phyloP scores from a whole-genome alignment of 35 echinoderm and acorn worm genomes.

The Acanthaster planci region DNA sequence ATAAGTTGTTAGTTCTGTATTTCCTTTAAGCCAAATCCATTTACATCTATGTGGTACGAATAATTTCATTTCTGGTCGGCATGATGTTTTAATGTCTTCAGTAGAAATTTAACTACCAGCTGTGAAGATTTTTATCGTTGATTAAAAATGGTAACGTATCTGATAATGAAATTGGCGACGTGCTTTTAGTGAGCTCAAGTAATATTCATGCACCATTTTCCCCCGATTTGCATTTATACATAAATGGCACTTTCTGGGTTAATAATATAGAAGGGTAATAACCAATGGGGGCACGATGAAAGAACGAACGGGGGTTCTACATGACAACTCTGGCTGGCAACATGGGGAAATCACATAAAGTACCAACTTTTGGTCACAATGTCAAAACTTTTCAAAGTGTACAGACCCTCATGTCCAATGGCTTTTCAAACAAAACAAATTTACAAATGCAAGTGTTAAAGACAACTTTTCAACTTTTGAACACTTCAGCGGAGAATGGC shows the following conservation, averaged over 20 bases:
- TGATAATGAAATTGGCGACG: slow-evolving; percentile 31
- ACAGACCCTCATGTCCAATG: neutral
- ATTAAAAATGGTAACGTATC: slow-evolving; percentile 37
- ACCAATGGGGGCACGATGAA: too few relatives aligned
- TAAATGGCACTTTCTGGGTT: too few relatives aligned
- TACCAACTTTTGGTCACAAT: neutral
- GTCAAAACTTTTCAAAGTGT: neutral
- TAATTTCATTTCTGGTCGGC: neutral
- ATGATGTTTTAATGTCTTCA: neutral
- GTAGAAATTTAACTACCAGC: neutral
- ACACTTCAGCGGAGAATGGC: neutral
- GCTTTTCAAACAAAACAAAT: neutral
- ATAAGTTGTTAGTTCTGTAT: neutral
- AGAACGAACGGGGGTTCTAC: too few relatives aligned
- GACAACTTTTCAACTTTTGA: neutral
- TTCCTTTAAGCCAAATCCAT: neutral
- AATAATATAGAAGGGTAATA: too few relatives aligned
- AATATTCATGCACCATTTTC: neutral
- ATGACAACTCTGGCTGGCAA: neutral
- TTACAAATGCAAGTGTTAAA: neutral
- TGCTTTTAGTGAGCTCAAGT: slow-evolving; percentile 23
- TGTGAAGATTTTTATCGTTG: neutral
- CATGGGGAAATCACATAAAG: neutral
- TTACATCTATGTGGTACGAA: neutral
- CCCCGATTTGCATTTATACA: too few relatives aligned